Percentiles rank a stretch among this genome's conserved stretches.
Conservation (phyloP, 2,797 vertebrate genomes). For the Miichthys miiuy region DNA sequence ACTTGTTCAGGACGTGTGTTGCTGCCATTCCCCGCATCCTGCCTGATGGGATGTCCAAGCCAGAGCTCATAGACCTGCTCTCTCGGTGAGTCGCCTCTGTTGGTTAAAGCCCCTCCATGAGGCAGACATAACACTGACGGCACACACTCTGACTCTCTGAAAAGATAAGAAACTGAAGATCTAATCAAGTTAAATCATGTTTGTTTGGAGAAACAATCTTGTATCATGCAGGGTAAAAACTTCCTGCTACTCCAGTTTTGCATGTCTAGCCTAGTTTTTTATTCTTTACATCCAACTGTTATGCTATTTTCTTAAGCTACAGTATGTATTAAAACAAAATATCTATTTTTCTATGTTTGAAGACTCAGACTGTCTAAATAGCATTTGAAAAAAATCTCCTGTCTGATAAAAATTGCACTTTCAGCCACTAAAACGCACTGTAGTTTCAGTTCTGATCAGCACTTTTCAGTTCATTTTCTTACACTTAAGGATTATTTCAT, state of each 20-base stretch:
- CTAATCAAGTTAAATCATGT: constrained; percentile 49
- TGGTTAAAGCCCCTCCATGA: not conserved
- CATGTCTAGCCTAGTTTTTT: not conserved
- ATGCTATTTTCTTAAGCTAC: not conserved
- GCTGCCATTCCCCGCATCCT: constrained; percentile 96
- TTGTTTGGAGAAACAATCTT: constrained; percentile 21
- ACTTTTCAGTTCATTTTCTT: not conserved
- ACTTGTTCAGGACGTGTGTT: constrained; percentile 97
- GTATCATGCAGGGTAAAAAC: not conserved
- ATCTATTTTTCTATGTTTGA: not conserved
- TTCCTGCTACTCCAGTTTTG: constrained; percentile 7
- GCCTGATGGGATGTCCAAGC: constrained; percentile 97
- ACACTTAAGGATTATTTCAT: not conserved
- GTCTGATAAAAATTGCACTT: not conserved
- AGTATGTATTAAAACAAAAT: not conserved
- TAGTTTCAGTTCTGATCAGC: not conserved
- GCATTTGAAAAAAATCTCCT: not conserved
- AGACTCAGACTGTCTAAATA: not conserved
- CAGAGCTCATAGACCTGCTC: constrained; percentile 93
- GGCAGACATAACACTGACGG: not conserved
- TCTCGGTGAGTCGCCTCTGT: constrained; percentile 67
- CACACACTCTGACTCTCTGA: constrained; percentile 14
- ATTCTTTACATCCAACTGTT: not conserved
- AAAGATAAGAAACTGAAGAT: constrained; percentile 1
- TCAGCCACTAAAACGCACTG: not conserved